These are phyloP conservation scores for Caenorhabditis macrosperma DNA, from an alignment of 2,888 invertebrate genomes.

Conservation along the genomic window DNA sequence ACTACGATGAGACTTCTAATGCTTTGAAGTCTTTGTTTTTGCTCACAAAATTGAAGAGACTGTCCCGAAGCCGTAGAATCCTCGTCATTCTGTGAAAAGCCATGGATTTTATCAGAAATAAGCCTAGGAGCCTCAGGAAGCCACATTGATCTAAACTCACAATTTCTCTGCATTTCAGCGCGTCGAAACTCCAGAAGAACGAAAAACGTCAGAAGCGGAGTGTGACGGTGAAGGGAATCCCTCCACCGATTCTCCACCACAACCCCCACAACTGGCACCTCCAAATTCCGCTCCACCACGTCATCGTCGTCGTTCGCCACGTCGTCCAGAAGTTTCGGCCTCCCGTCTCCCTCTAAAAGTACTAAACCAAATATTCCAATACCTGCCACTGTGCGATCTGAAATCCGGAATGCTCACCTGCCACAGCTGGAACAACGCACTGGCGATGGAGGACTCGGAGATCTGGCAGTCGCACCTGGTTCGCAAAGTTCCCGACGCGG, in stretches of 20 bases:
- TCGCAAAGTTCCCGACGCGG: conserved; percentile 89
- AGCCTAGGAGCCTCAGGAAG: too few species aligned
- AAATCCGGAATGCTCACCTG: conserved; percentile 93
- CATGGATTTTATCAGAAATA: too few species aligned
- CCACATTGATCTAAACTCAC: background rate
- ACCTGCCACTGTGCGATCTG: conserved; percentile 84
- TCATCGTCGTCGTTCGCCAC: conserved; percentile 12
- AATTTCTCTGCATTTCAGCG: conserved; percentile 1
- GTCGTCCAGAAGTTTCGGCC: conserved; percentile 63
- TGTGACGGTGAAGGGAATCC: conserved; percentile 60
- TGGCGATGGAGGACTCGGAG: conserved; percentile 83
- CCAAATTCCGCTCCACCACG: background rate
- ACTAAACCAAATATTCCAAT: conserved; percentile 71
- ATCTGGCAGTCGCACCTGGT: conserved; percentile 94
- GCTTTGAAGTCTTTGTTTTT: too few species aligned
- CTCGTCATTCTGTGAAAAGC: too few species aligned
- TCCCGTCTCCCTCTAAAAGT: conserved; percentile 72
- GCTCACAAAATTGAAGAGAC: too few species aligned
- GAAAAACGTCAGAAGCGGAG: conserved; percentile 21
- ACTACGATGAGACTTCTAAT: too few species aligned
- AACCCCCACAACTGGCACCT: background rate
- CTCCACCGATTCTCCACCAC: background rate
- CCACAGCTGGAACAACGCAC: conserved; percentile 91
- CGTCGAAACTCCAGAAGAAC: conserved; percentile 14
- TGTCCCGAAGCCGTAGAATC: too few species aligned